Evolutionary conservation across 2,113 vertebrate genomes (phyloP).

Genomic region (Fregetta grallaria): DNA sequence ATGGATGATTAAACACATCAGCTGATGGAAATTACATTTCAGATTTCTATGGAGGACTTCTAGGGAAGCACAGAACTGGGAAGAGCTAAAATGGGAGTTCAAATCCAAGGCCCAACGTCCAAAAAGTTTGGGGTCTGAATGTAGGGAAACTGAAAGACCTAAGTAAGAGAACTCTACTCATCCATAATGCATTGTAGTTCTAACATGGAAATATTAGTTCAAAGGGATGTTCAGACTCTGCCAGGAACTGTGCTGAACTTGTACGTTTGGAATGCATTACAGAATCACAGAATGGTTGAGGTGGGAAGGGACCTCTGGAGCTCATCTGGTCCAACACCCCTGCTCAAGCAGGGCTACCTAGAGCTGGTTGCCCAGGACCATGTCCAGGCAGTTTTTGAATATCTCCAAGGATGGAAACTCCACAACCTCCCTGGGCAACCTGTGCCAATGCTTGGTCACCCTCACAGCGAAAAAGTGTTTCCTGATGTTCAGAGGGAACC

Average conservation of each 20-base stretch:
- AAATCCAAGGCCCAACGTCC: background rate
- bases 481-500: background rate
- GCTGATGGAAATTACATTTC: background rate
- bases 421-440: background rate
- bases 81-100: background rate
- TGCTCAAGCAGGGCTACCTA: background rate
- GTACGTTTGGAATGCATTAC: background rate
- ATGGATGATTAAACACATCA: background rate
- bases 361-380: accelerated
- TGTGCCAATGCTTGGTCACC: background rate
- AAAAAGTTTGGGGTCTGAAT: background rate
- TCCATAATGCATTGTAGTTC: background rate
- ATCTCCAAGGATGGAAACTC: background rate
- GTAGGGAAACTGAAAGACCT: background rate
- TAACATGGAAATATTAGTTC: background rate
- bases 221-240: background rate
- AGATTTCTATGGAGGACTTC: background rate
- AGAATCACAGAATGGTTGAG: background rate
- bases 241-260: background rate
- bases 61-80: background rate
- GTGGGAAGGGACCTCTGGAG: background rate
- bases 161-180: background rate
- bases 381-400: background rate
- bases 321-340: background rate
- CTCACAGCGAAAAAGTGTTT: background rate